Percentiles rank a stretch among this genome's conserved stretches.
These are phyloP conservation scores for Muraenolepis orangiensis DNA, from an alignment of 2,797 vertebrate species.

Conservation along the genomic window DNA sequence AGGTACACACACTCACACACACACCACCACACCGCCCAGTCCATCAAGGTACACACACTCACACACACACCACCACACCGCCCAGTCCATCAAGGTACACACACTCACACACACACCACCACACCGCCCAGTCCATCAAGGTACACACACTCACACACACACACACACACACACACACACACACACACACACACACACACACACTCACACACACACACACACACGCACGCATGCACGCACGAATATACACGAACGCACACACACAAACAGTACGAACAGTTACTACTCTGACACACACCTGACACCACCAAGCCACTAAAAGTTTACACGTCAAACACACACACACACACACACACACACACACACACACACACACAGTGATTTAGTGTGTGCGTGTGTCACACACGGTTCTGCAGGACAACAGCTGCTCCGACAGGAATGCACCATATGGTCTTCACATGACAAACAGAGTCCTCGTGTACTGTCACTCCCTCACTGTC, in stretches of 20 bases:
- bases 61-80: too few relatives aligned
- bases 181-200: background rate
- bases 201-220: background rate
- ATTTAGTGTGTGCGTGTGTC: background rate
- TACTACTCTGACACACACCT: background rate
- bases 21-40: too few relatives aligned
- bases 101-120: conserved; percentile 7
- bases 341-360: background rate
- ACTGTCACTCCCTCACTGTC: too few relatives aligned
- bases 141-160: background rate
- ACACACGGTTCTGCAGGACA: background rate
- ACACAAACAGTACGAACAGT: background rate
- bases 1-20: background rate
- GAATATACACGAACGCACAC: conserved; percentile 6
- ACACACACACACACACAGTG: conserved; percentile 1
- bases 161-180: background rate
- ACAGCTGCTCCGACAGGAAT: conserved; percentile 30
- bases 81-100: too few relatives aligned
- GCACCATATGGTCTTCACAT: background rate
- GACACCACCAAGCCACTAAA: background rate
- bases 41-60: too few relatives aligned
- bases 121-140: background rate
- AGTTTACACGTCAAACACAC: background rate
- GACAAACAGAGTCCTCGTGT: background rate
- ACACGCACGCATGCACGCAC: background rate